A percentile compares a stretch with the other conserved stretches of the same genome.
Evolutionary conservation across 2,113 vertebrate species (phyloP).

Genomic region (Falcunculus frontatus): DNA sequence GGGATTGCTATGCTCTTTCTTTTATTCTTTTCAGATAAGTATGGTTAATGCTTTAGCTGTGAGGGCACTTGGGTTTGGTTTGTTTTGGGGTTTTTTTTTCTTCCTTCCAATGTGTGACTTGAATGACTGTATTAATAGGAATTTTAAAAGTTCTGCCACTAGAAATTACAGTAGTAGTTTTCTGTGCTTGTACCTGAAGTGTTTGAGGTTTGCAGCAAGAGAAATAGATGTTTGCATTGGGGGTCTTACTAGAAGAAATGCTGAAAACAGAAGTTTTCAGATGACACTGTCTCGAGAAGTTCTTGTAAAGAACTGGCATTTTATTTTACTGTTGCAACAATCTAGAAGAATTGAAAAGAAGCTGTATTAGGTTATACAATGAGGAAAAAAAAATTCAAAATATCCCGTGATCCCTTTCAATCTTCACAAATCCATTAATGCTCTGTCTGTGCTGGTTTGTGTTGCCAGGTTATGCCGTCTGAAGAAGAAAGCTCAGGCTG

Average conservation of each 20-base stretch:
- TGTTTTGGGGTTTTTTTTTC: background rate
- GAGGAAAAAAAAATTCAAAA: background rate
- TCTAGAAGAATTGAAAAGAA: background rate
- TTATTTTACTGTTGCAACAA: background rate
- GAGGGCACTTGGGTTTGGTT: background rate
- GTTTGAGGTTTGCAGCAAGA: background rate
- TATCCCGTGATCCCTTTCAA: background rate
- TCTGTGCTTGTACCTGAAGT: background rate
- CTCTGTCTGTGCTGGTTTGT: background rate
- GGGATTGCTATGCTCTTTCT: background rate
- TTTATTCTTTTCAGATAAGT: background rate
- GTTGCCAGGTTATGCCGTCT: slow-evolving; percentile 86
- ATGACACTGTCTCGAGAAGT: background rate
- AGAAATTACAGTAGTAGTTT: background rate
- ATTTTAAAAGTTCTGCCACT: background rate
- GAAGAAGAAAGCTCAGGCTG: slow-evolving; percentile 97
- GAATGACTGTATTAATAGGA: background rate
- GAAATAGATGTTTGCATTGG: background rate
- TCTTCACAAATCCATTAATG: background rate
- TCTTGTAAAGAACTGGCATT: background rate
- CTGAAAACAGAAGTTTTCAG: background rate
- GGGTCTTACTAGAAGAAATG: background rate
- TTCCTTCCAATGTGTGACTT: background rate
- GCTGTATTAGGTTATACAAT: background rate
- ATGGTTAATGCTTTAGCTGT: background rate